These are phyloP conservation scores for Xerus inauris DNA, from an alignment of 2,113 vertebrate species.

Conservation along the genomic window DNA sequence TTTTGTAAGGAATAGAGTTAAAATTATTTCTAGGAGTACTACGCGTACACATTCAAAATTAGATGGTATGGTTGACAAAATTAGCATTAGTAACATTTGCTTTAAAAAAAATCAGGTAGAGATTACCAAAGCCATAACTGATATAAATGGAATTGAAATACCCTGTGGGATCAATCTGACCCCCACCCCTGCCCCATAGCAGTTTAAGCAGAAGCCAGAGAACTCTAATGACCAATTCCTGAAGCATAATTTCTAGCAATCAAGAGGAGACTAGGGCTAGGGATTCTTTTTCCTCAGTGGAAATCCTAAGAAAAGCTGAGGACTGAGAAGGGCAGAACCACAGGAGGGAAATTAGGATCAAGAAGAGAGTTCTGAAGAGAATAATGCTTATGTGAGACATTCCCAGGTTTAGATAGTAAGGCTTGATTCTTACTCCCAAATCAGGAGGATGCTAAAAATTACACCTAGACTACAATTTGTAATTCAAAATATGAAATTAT, in stretches of 20 bases:
- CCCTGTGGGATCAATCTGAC: not conserved
- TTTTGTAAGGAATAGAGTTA: not conserved
- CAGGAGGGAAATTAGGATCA: not conserved
- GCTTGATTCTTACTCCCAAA: not conserved
- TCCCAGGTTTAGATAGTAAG: not conserved
- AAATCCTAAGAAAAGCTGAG: not conserved
- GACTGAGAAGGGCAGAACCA: not conserved
- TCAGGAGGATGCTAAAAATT: not conserved
- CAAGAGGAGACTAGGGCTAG: not conserved
- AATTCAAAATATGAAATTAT: not conserved
- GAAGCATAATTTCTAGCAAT: not conserved
- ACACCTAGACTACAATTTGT: not conserved
- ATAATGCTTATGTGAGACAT: not conserved
- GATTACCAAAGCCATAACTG: not conserved
- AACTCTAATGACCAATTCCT: not conserved
- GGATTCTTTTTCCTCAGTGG: not conserved
- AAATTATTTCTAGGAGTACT: not conserved
- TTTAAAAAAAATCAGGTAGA: slow-evolving; percentile 2
- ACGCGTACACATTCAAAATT: not conserved
- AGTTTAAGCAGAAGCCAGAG: not conserved
- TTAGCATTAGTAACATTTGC: not conserved
- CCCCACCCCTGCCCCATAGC: too few species aligned
- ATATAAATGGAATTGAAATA: not conserved
- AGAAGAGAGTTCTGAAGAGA: not conserved
- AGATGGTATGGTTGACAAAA: not conserved